These are phyloP conservation scores for Temnopleurus reevesii DNA, from an alignment of 53 echinoderm and acorn worm species.

Conservation along the genomic window DNA sequence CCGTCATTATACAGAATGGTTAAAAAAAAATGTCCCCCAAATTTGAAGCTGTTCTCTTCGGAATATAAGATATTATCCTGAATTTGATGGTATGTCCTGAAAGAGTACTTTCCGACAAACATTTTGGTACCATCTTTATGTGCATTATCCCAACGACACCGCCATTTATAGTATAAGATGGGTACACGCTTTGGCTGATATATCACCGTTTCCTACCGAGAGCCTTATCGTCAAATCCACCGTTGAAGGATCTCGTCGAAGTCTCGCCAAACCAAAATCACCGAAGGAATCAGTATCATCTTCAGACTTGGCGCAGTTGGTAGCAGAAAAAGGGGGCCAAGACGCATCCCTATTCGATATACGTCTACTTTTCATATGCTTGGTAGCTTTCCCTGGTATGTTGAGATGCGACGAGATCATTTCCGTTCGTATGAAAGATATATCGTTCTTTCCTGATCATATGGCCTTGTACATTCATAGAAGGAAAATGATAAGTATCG, in stretches of 20 bases:
- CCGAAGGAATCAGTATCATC: conserved; percentile 63
- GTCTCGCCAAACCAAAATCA: conserved; percentile 55
- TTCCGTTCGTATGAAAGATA: conserved; percentile 40
- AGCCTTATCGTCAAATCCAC: too few relatives aligned
- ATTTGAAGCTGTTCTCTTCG: too few relatives aligned
- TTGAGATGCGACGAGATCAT: conserved; percentile 59
- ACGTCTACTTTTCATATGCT: conserved; percentile 56
- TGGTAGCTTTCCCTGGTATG: conserved; percentile 63
- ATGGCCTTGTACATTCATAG: conserved; percentile 51
- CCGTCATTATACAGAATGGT: too few relatives aligned
- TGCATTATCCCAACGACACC: too few relatives aligned
- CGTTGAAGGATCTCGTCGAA: not conserved
- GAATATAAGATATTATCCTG: too few relatives aligned
- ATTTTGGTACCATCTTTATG: too few relatives aligned
- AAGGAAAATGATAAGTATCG: conserved; percentile 56
- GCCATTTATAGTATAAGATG: too few relatives aligned
- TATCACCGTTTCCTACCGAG: too few relatives aligned
- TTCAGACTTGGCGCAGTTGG: conserved; percentile 37
- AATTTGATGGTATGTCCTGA: too few relatives aligned
- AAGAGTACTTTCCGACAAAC: too few relatives aligned
- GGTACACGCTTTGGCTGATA: too few relatives aligned
- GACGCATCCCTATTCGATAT: conserved; percentile 45
- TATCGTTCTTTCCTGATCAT: conserved; percentile 55
- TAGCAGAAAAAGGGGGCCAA: conserved; percentile 20
- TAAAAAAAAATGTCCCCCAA: too few relatives aligned